Conservation (phyloP, 2,888 invertebrate species). For the Diarsia brunnea region DNA sequence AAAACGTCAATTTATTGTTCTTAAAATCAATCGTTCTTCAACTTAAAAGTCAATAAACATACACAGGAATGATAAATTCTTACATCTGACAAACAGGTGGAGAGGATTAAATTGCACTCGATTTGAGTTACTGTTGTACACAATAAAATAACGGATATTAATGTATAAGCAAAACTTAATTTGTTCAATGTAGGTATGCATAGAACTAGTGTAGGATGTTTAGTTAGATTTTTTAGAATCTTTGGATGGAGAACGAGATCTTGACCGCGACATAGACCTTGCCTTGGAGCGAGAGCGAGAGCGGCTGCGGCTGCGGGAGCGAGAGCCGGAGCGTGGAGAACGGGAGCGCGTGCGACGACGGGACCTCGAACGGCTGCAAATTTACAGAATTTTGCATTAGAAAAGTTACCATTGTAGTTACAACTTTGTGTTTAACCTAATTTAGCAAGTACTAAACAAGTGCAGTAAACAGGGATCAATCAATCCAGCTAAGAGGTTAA, state of each 20-base stretch:
- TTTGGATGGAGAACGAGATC: constrained; percentile 88
- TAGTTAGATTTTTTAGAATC: constrained; percentile 89
- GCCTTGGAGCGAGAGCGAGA: constrained; percentile 90
- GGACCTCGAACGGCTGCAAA: constrained; percentile 91
- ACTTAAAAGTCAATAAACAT: constrained; percentile 75
- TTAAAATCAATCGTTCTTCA: constrained; percentile 79
- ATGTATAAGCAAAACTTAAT: constrained; percentile 58
- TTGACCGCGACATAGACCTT: constrained; percentile 87
- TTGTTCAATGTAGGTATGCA: constrained; percentile 61
- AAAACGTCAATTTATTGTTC: constrained; percentile 81
- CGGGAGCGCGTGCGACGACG: constrained; percentile 92
- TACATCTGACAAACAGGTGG: constrained; percentile 68
- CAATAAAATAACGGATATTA: constrained; percentile 51
- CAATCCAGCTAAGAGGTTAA: not conserved
- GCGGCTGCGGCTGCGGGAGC: constrained; percentile 86
- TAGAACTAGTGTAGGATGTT: constrained; percentile 56
- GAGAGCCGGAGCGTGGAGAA: constrained; percentile 88
- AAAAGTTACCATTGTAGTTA: constrained; percentile 11
- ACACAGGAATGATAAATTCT: constrained; percentile 83
- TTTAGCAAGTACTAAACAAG: constrained; percentile 34
- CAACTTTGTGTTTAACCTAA: constrained; percentile 46
- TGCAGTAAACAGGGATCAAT: not conserved
- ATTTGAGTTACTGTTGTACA: constrained; percentile 56
- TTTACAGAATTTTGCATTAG: constrained; percentile 57
- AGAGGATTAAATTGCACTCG: constrained; percentile 56